These are phyloP conservation scores for Apaloderma vittatum DNA, from an alignment of 2,113 vertebrate species.

Conservation along the genomic window DNA sequence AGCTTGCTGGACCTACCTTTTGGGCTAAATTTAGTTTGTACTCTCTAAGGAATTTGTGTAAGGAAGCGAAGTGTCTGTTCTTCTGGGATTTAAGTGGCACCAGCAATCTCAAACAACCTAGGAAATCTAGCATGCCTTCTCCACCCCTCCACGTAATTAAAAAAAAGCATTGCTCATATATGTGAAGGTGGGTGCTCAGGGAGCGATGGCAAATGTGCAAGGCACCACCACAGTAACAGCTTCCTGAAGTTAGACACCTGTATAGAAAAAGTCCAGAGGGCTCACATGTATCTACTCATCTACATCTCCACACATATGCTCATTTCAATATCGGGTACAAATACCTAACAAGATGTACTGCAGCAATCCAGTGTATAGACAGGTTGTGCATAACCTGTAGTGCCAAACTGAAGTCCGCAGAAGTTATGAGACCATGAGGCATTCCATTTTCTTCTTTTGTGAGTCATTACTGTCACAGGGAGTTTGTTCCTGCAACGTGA, in stretches of 20 bases:
- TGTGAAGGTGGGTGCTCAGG: not conserved
- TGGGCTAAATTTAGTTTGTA: not conserved
- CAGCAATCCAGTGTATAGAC: not conserved
- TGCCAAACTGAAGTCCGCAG: not conserved
- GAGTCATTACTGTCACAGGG: not conserved
- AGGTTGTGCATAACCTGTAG: not conserved
- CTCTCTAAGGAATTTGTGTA: not conserved
- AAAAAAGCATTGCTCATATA: not conserved
- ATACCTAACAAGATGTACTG: not conserved
- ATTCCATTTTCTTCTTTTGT: not conserved
- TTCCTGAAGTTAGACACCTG: not conserved
- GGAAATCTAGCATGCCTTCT: not conserved
- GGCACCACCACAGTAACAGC: not conserved
- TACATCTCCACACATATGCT: accelerated
- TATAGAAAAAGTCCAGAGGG: not conserved
- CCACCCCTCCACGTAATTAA: not conserved
- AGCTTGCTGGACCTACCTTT: not conserved
- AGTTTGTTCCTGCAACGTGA: not conserved
- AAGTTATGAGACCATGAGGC: not conserved
- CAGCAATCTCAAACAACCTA: not conserved
- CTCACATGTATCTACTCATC: not conserved
- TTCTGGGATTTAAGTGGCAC: not conserved
- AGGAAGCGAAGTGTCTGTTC: not conserved
- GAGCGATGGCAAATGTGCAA: not conserved
- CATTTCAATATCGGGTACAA: accelerated